These are phyloP conservation scores for Acrocyrtus sp. DNA, from an alignment of 2,888 invertebrate species.

Conservation along the genomic window DNA sequence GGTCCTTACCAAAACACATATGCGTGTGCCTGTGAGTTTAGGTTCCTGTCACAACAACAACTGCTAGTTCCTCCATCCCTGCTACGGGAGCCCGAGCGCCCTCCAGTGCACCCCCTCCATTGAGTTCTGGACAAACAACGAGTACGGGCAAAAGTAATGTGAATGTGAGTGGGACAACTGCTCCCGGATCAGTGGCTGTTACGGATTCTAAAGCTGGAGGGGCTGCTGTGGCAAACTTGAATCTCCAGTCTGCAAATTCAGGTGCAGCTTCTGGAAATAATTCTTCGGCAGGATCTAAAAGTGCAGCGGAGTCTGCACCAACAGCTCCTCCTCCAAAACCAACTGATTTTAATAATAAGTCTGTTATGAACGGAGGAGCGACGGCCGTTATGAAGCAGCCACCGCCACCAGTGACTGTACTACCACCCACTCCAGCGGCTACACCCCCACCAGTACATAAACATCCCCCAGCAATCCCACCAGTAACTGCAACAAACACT, in stretches of 20 bases:
- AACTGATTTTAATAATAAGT: too few species aligned
- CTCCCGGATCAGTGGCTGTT: too few species aligned
- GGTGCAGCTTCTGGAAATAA: too few species aligned
- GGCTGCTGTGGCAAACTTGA: too few species aligned
- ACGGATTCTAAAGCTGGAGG: too few species aligned
- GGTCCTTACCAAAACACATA: neutral
- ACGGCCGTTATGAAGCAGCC: constrained; percentile 27
- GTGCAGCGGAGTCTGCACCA: neutral
- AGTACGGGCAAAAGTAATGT: neutral
- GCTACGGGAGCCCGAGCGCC: neutral
- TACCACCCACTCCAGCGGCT: constrained; percentile 35
- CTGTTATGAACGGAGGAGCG: constrained; percentile 27
- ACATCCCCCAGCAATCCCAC: constrained; percentile 18
- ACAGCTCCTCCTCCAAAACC: too few species aligned
- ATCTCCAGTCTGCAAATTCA: too few species aligned
- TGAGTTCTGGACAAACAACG: neutral
- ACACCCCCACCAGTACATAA: constrained; percentile 26
- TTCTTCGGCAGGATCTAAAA: neutral
- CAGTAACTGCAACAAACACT: neutral
- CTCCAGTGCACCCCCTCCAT: neutral
- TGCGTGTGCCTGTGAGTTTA: neutral
- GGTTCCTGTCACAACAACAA: neutral
- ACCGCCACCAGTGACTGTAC: constrained; percentile 31
- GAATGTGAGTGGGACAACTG: too few species aligned
- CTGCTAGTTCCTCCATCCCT: neutral